Evolutionary conservation across 2,888 invertebrate genomes (phyloP), one percentile per base, ranked within the genome.

Genomic region (Leptopterna dolabrata): DNA sequence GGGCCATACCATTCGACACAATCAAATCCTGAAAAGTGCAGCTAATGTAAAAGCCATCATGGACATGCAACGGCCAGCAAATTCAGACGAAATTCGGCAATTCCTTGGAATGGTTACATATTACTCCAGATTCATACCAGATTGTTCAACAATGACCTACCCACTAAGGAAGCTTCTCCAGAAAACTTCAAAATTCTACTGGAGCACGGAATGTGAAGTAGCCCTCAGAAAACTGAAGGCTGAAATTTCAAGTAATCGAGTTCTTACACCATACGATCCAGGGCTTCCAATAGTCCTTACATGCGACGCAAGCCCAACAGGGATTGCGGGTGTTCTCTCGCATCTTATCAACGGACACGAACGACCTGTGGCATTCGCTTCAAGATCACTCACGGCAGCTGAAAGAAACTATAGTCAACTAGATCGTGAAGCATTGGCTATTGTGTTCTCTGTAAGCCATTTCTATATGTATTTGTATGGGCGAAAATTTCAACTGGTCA

Each of bases 371-470:
- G n/a, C n/a, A n/a, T n/a, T n/a, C n/a, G n/a, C 87, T 13, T 89
- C 89, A 6, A 80, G 89, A 24, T 87, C 91, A 4, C 87, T 91
- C 29, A 89, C 90, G 0, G 88, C 88, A 7, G 36, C 83, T 13
- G 83, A 83, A 41, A 9, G 43, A 70, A 83, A 83, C 27, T 70
- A 83, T 36, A 41, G 19, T 19, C 83, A 83, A 30, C 43, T 83
- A 4, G 83, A 83, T 27, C 29, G n/a, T n/a, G n/a, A n/a, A n/a
- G n/a, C n/a, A n/a, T n/a, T n/a, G n/a, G n/a, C n/a, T n/a, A n/a
- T n/a, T n/a, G n/a, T n/a, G n/a, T n/a, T n/a, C n/a, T n/a, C n/a
- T n/a, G n/a, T n/a, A n/a, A n/a, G n/a, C n/a, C 63, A 63, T 13
- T 83, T 87, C 86, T 88, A 36, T 43, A 43, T 36, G 13, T 47